These are phyloP conservation scores for Trinectes maculatus DNA, from an alignment of 2,113 vertebrate species.

Conservation along the genomic window DNA sequence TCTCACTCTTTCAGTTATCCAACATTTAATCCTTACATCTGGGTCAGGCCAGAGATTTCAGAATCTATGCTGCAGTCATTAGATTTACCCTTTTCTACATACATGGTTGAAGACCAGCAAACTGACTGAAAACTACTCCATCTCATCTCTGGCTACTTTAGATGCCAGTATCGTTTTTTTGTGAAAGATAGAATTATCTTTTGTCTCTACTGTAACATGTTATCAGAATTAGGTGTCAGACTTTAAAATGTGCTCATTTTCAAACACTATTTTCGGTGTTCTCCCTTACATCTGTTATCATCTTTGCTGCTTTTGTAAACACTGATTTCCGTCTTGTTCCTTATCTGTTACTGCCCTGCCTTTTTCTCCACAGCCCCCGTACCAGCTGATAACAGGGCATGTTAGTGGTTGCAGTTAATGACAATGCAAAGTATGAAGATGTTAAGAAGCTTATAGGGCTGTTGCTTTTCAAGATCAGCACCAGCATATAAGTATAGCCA, in stretches of 20 bases:
- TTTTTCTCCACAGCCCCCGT: background rate
- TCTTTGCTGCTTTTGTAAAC: background rate
- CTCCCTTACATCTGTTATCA: background rate
- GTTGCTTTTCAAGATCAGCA: slow-evolving; percentile 12
- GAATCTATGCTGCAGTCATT: slow-evolving; percentile 34
- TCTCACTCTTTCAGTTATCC: slow-evolving; percentile 7
- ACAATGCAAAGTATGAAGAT: slow-evolving; percentile 22
- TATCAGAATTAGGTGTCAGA: background rate
- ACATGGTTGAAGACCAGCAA: background rate
- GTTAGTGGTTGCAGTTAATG: background rate
- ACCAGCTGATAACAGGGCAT: slow-evolving; percentile 15
- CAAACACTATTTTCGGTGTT: background rate
- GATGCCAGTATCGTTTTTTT: background rate
- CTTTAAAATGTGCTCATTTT: background rate
- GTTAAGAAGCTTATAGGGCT: slow-evolving; percentile 39
- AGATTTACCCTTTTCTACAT: slow-evolving; percentile 9
- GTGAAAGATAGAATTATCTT: background rate
- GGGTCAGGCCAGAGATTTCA: slow-evolving; percentile 46
- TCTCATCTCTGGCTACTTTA: background rate
- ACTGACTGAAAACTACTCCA: background rate
- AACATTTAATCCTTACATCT: slow-evolving; percentile 58
- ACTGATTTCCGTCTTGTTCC: background rate
- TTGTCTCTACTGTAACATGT: background rate
- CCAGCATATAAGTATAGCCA: slow-evolving; percentile 6
- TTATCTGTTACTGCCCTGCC: background rate